A percentile compares a stretch with the other conserved stretches of the same genome.
phyloP scores from a whole-genome alignment of 2,113 vertebrate species.

The Grus americana region DNA sequence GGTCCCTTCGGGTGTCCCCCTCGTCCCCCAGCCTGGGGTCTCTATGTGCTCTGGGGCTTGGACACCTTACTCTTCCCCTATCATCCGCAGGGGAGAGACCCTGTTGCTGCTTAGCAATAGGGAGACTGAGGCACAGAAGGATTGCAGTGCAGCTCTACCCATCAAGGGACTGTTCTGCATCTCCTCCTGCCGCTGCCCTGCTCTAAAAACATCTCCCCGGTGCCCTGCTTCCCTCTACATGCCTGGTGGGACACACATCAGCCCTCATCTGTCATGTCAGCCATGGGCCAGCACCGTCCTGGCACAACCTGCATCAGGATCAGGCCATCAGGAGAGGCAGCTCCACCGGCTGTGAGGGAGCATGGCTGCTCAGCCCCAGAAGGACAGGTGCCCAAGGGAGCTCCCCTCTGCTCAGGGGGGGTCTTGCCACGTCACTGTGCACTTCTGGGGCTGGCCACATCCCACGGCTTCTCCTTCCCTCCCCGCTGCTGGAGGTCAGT shows the following conservation, averaged over 20 bases:
- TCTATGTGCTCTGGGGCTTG: accelerated
- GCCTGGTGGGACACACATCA: neutral
- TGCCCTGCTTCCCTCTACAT: neutral
- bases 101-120: neutral
- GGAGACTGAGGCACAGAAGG: neutral
- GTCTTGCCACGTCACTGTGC: accelerated
- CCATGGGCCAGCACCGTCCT: accelerated
- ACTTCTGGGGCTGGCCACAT: neutral
- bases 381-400: neutral
- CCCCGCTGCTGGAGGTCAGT: neutral
- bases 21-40: neutral
- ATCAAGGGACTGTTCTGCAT: neutral
- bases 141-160: neutral
- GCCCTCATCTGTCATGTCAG: neutral
- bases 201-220: neutral
- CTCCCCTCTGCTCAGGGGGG: neutral
- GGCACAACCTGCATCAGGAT: neutral
- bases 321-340: neutral
- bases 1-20: neutral
- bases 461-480: neutral
- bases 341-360: too few species aligned
- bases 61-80: neutral
- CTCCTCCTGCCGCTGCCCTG: neutral
- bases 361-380: neutral
- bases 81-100: neutral